These are phyloP conservation scores for Hylomyscus alleni DNA, from an alignment of 2,797 vertebrate species.

Conservation along the genomic window DNA sequence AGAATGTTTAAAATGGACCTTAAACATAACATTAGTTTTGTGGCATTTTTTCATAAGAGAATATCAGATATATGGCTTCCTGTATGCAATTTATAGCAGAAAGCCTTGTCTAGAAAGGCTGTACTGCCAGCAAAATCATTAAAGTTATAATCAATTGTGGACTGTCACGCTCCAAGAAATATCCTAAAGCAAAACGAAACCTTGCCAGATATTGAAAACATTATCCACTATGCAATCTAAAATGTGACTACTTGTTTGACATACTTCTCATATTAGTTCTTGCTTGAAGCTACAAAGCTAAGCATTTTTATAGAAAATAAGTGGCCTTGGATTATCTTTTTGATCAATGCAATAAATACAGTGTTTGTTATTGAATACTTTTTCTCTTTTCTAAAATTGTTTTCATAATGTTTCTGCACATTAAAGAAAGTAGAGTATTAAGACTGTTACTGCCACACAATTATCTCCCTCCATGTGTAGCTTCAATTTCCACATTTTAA, in stretches of 20 bases:
- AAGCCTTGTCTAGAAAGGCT: constrained; percentile 55
- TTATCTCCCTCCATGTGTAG: neutral
- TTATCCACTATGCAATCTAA: constrained; percentile 52
- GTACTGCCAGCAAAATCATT: constrained; percentile 73
- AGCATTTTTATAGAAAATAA: constrained; percentile 59
- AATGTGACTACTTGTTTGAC: constrained; percentile 54
- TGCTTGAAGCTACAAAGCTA: constrained; percentile 20
- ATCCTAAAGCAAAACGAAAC: constrained; percentile 57
- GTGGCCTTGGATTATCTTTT: constrained; percentile 19
- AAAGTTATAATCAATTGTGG: constrained; percentile 52
- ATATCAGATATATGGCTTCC: constrained; percentile 51
- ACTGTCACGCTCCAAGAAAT: constrained; percentile 44
- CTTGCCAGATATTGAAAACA: constrained; percentile 62
- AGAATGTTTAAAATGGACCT: constrained; percentile 63
- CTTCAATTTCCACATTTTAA: neutral
- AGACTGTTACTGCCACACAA: neutral
- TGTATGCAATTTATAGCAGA: constrained; percentile 60
- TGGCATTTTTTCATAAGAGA: constrained; percentile 34
- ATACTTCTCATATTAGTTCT: constrained; percentile 51
- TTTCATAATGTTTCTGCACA: neutral
- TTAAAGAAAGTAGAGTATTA: constrained; percentile 13
- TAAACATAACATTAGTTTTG: constrained; percentile 54
- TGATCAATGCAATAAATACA: constrained; percentile 15
- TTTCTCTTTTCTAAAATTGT: constrained; percentile 24
- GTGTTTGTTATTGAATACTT: neutral